These are phyloP conservation scores for Actinernus sp. DNA, from an alignment of 92 coral and sea anemone species.

Conservation along the genomic window DNA sequence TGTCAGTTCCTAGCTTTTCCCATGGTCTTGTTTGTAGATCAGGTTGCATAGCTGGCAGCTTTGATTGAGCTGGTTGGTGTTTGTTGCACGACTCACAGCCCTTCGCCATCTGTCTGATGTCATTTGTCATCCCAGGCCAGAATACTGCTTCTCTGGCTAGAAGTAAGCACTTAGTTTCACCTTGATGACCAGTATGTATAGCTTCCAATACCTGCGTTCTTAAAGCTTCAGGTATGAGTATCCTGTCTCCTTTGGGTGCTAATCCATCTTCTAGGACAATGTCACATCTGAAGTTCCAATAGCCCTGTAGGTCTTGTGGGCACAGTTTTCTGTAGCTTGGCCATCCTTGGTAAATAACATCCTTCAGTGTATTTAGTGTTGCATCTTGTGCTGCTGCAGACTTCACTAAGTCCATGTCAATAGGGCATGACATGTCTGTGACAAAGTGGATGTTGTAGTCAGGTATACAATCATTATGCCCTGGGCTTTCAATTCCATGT, in stretches of 20 bases:
- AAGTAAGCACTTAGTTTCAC: conserved; percentile 56
- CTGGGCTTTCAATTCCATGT: no score
- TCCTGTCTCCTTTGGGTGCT: conserved; percentile 8
- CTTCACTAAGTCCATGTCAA: conserved; percentile 16
- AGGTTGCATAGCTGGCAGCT: no score
- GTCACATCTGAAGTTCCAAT: conserved; percentile 65
- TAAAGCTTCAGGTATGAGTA: conserved; percentile 16
- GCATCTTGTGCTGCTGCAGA: conserved; percentile 7
- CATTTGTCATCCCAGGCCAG: conserved; percentile 23
- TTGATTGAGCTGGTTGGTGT: no score
- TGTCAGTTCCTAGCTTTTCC: no score
- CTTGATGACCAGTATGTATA: conserved; percentile 47
- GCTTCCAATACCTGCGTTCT: conserved; percentile 24
- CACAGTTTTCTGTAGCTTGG: no score
- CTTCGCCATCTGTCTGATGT: no score
- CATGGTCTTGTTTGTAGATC: no score
- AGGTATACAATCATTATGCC: no score
- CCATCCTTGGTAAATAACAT: conserved; percentile 12
- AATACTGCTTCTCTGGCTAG: conserved; percentile 53
- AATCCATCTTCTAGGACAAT: conserved; percentile 53
- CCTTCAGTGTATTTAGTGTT: conserved; percentile 10
- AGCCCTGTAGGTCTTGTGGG: no score
- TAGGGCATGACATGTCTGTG: conserved; percentile 22
- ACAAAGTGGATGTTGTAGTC: conserved; percentile 16
- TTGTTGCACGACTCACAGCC: no score